phyloP scores from a whole-genome alignment of 2,113 vertebrate genomes.

The Ameiurus melas region DNA sequence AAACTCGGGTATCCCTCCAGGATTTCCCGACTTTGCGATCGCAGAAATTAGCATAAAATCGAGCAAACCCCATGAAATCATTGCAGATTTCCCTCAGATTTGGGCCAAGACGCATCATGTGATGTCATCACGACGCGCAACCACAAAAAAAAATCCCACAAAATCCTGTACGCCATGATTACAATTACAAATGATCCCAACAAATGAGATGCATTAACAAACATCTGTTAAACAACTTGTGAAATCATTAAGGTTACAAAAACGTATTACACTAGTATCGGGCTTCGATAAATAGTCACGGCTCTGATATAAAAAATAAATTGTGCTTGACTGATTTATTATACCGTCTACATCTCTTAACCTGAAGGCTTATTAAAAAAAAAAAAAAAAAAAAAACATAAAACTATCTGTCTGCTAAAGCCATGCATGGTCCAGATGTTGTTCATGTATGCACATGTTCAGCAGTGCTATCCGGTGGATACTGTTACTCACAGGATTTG shows the following conservation, averaged over 20 bases:
- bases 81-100: too few species aligned
- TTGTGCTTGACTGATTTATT: neutral
- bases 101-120: too few species aligned
- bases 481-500: conserved; percentile 82
- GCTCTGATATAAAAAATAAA: neutral
- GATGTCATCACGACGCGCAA: too few species aligned
- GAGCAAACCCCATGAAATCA: too few species aligned
- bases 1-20: too few species aligned
- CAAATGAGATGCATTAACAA: neutral
- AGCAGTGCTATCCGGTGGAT: neutral
- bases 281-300: neutral
- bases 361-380: neutral
- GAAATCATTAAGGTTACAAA: too few species aligned
- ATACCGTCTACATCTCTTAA: neutral
- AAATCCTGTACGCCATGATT: too few species aligned
- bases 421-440: neutral
- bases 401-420: neutral
- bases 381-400: too few species aligned
- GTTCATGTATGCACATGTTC: neutral
- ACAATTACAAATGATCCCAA: too few species aligned
- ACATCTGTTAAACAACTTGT: neutral
- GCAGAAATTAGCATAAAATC: too few species aligned
- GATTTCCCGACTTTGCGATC: too few species aligned
- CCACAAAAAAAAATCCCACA: too few species aligned
- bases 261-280: neutral